phyloP scores from a whole-genome alignment of 2,888 invertebrate genomes.

The Homarus gammarus region DNA sequence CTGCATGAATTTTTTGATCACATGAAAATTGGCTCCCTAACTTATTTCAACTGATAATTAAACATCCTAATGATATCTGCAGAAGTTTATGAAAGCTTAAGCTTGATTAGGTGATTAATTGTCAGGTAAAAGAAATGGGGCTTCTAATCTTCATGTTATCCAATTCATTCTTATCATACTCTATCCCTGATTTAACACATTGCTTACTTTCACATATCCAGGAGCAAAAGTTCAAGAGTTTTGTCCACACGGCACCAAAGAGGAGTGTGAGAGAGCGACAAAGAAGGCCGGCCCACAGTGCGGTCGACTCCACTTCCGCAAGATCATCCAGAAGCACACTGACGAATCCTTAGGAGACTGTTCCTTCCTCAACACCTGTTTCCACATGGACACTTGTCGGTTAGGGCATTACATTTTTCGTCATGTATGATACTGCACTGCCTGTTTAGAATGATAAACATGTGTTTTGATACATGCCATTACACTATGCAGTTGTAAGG shows the following conservation, averaged over 20 bases:
- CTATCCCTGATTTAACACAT: background rate
- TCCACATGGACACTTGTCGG: conserved; percentile 99
- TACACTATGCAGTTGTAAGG: no score
- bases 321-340: conserved; percentile 96
- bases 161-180: background rate
- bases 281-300: conserved; percentile 82
- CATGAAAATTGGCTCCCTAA: no score
- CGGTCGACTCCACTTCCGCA: conserved; percentile 95
- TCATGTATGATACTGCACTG: no score
- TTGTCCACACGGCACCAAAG: conserved; percentile 95
- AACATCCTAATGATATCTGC: no score
- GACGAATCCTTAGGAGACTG: conserved; percentile 97
- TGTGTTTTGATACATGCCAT: no score
- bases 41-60: no score
- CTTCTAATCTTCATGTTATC: no score
- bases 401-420: conserved; percentile 78
- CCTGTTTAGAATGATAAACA: no score
- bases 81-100: no score
- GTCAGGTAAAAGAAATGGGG: no score
- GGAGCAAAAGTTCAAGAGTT: conserved; percentile 86
- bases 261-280: conserved; percentile 86
- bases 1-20: no score
- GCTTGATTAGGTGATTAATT: no score
- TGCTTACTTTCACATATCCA: conserved; percentile 63
- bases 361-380: conserved; percentile 98